These are phyloP conservation scores for Diplazon laetatorius DNA, from an alignment of 2,888 invertebrate genomes.

Conservation along the genomic window DNA sequence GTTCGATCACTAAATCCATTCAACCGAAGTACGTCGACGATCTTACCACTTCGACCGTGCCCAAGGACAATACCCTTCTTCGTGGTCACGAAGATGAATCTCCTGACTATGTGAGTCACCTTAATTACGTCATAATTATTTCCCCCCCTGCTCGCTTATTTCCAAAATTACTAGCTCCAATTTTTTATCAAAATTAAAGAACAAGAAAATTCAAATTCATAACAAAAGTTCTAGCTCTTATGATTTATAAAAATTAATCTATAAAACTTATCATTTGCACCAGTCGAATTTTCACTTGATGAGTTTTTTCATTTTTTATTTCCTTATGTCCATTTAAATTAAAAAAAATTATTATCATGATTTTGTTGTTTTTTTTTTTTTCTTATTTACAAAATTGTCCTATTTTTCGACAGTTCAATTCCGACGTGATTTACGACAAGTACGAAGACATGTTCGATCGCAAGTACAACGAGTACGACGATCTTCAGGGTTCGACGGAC, in stretches of 20 bases:
- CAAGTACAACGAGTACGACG: slow-evolving; percentile 76
- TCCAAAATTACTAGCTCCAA: not conserved
- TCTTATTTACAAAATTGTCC: too few relatives aligned
- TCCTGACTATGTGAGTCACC: slow-evolving; percentile 47
- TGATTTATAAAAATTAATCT: too few relatives aligned
- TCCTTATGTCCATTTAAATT: too few relatives aligned
- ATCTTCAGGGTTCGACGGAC: slow-evolving; percentile 53
- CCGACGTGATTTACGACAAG: slow-evolving; percentile 67
- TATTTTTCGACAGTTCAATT: too few relatives aligned
- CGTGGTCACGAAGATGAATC: slow-evolving; percentile 23
- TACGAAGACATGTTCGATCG: slow-evolving; percentile 72
- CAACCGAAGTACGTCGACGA: slow-evolving; percentile 65
- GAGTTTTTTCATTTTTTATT: too few relatives aligned
- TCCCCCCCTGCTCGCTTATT: slow-evolving; percentile 20
- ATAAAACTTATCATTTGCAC: too few relatives aligned
- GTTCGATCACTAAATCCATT: slow-evolving; percentile 72
- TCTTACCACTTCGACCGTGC: slow-evolving; percentile 53
- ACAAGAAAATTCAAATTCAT: too few relatives aligned
- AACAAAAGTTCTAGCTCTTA: too few relatives aligned
- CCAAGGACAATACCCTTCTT: slow-evolving; percentile 52
- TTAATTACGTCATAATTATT: not conserved
- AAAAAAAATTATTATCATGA: too few relatives aligned
- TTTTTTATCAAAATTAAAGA: too few relatives aligned
- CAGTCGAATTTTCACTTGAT: too few relatives aligned
- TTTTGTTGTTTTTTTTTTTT: slow-evolving; percentile 51